Base-by-base conservation (phyloP, 2,113 vertebrate species). In the Blennius ocellaris region DNA sequence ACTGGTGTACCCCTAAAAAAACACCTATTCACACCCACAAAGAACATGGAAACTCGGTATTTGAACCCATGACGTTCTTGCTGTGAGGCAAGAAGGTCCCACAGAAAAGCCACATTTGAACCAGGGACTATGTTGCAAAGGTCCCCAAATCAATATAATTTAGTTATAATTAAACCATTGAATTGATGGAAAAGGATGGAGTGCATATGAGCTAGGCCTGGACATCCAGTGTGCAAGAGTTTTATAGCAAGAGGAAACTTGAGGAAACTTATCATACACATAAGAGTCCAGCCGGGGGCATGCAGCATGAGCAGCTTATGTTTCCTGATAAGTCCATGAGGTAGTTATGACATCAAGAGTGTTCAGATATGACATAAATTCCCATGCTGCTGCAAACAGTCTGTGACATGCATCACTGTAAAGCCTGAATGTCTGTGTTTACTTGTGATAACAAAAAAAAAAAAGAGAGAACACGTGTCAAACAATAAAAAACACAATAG, bases 361-460 rank as follows among this genome's bases (percentile, higher is more conserved):
- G 30, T 15, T 56, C 5, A 55, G 30, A 66, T 43, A 21, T 38
- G 8, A 53, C 49, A 8, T 43, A 48, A 38, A 50, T 39, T 17
- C 51, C 48, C 37, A n/a, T 43, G 6, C 41, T 7, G 49, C 38
- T 51, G 21, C 21, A 30, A 30, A 40, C 56, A 36, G 15, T 16
- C 21, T 7, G 14, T 41, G 51, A 56, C 49, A 73, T 16, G 40
- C 44, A 9, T 11, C 5, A 36, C n/a, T 11, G 51, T 47, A 43
- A 16, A 73, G 63, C 66, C 58, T 38, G n/a, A 37, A 55, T 60
- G 51, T 69, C 71, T 69, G 12, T 47, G 12, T 67, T 73, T 71
- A 40, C 17, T 21, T 68, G 49, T 6, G 63, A 73, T 58, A 71
- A 57, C 51, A 69, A 52, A 40, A 45, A 49, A 69, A 52, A 40